Conservation (phyloP, 2,888 invertebrate genomes). For the Leptinotarsa peninsularis region DNA sequence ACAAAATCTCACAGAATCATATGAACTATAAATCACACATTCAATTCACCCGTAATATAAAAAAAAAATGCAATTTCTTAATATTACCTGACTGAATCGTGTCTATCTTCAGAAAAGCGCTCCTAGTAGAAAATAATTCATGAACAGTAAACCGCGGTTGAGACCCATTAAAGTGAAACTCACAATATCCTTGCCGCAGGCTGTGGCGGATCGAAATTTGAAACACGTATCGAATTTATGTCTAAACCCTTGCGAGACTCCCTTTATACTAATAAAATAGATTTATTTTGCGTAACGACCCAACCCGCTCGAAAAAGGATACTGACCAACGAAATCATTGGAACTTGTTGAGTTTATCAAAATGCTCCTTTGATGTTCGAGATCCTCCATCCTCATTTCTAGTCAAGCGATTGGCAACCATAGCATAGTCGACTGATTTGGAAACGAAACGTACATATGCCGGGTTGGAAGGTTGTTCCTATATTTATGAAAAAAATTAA, state of each 20-base stretch:
- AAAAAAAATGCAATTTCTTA: neutral
- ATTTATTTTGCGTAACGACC: slow-evolving; percentile 19
- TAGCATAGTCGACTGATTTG: too few species aligned
- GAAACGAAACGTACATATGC: too few species aligned
- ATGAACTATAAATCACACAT: too few species aligned
- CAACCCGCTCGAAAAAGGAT: neutral
- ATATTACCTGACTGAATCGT: neutral
- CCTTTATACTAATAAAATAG: slow-evolving; percentile 22
- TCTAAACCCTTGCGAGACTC: slow-evolving; percentile 7
- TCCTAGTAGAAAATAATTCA: slow-evolving; percentile 5
- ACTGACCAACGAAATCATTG: slow-evolving; percentile 5
- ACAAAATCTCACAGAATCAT: too few species aligned
- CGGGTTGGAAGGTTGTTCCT: too few species aligned
- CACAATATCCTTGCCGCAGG: slow-evolving; percentile 20
- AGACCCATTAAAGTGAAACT: slow-evolving; percentile 8
- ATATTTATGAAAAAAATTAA: too few species aligned
- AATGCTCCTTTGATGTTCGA: too few species aligned
- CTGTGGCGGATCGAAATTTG: slow-evolving; percentile 16
- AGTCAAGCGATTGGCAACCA: too few species aligned
- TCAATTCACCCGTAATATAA: too few species aligned
- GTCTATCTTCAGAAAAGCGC: neutral
- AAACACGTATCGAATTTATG: slow-evolving; percentile 27
- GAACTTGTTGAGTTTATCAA: neutral
- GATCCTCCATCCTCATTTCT: too few species aligned
- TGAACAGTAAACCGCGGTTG: slow-evolving; percentile 4